phyloP scores from a whole-genome alignment of 2,113 vertebrate genomes.

The Apistogramma diplotaenia region DNA sequence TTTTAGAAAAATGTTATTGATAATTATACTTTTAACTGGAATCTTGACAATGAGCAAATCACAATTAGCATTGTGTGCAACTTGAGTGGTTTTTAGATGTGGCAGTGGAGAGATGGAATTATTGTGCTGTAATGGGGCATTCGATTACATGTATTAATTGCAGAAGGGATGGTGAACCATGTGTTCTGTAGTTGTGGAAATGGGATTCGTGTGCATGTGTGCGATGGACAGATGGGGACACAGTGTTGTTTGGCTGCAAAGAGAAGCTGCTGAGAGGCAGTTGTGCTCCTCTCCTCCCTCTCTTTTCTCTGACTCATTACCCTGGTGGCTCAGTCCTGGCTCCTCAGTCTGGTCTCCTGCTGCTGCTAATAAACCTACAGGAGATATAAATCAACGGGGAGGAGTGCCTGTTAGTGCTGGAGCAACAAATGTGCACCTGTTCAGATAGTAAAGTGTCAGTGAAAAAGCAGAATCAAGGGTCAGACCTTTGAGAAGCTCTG shows the following conservation, averaged over 20 bases:
- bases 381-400: constrained; percentile 99
- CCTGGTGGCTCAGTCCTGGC: constrained; percentile 93
- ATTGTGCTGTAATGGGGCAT: not conserved
- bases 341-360: constrained; percentile 96
- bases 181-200: constrained; percentile 31
- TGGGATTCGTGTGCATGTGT: constrained; percentile 50
- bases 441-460: constrained; percentile 79
- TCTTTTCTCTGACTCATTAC: constrained; percentile 98
- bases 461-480: constrained; percentile 78
- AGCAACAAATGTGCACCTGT: constrained; percentile 76
- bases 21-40: not conserved
- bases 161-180: not conserved
- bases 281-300: constrained; percentile 71
- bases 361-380: constrained; percentile 99
- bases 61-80: not conserved
- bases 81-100: not conserved
- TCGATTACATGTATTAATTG: not conserved
- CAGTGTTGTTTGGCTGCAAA: constrained; percentile 69
- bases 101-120: not conserved
- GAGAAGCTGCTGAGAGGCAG: constrained; percentile 89
- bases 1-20: not conserved
- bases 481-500: constrained; percentile 73
- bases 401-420: constrained; percentile 97
- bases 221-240: constrained; percentile 67
- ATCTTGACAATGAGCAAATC: not conserved